These are phyloP conservation scores for Glaucomys volans DNA, from an alignment of 2,113 vertebrate species.

Conservation along the genomic window DNA sequence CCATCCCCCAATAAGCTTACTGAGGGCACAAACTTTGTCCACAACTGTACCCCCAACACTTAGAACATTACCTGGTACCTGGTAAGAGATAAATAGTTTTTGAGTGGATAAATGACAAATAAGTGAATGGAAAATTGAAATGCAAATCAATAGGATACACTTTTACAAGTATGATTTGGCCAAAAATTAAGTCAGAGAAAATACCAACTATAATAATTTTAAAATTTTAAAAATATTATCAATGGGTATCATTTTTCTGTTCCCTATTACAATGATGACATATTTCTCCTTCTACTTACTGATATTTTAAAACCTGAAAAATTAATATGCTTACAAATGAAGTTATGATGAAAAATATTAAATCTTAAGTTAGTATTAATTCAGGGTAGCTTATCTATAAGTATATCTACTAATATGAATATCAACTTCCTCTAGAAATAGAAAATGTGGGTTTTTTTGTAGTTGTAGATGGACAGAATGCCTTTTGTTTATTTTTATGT, in stretches of 20 bases:
- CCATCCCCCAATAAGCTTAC: not conserved
- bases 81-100: not conserved
- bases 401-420: not conserved
- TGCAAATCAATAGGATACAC: not conserved
- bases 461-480: too few species aligned
- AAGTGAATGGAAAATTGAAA: constrained; percentile 34
- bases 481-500: too few species aligned
- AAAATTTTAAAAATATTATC: not conserved
- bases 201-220: not conserved
- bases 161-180: not conserved
- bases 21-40: not conserved
- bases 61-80: not conserved
- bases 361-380: constrained; percentile 6
- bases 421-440: constrained; percentile 46
- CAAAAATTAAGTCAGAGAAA: constrained; percentile 36
- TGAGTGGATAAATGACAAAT: not conserved
- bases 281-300: not conserved
- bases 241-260: not conserved
- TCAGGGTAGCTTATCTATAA: constrained; percentile 3
- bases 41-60: not conserved
- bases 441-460: not conserved
- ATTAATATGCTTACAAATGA: not conserved
- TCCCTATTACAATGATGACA: not conserved
- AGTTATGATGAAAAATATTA: not conserved
- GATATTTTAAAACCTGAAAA: constrained; percentile 59